These are phyloP conservation scores for Drosophila tropicalis DNA, from an alignment of 1,140 invertebrate species.

Conservation along the genomic window DNA sequence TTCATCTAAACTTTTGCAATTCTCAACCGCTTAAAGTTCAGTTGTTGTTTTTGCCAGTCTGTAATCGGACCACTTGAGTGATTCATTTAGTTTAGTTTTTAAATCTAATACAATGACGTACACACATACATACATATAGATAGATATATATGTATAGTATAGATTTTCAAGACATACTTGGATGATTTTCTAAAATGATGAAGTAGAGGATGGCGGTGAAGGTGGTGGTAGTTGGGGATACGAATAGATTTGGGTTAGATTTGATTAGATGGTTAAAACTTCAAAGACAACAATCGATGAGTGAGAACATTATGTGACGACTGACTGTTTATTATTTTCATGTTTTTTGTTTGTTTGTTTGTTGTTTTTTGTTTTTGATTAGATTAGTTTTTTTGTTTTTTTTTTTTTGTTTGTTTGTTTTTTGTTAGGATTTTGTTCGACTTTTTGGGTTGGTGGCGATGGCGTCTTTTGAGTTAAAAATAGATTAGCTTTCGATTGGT, in stretches of 20 bases:
- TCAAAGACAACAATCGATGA: slow-evolving; percentile 80
- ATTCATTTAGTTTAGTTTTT: not conserved
- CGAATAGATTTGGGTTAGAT: slow-evolving; percentile 9
- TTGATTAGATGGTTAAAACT: slow-evolving; percentile 73
- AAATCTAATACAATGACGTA: slow-evolving; percentile 3
- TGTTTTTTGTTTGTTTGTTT: not conserved
- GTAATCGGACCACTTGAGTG: not conserved
- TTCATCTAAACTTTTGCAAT: slow-evolving; percentile 9
- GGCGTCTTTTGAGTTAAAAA: slow-evolving; percentile 12
- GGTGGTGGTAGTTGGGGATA: slow-evolving; percentile 32
- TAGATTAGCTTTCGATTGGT: slow-evolving; percentile 14
- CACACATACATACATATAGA: slow-evolving; percentile 1
- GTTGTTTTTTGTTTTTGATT: slow-evolving; percentile 36
- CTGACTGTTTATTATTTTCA: slow-evolving; percentile 52
- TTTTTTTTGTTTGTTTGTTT: not conserved
- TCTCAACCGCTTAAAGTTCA: slow-evolving; percentile 13
- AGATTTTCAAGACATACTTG: slow-evolving; percentile 1
- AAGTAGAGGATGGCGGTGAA: slow-evolving; percentile 20
- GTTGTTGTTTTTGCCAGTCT: not conserved
- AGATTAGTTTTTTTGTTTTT: slow-evolving; percentile 17
- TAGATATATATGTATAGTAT: not conserved
- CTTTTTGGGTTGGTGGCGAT: too few relatives aligned
- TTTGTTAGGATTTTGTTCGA: not conserved
- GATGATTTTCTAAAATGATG: slow-evolving; percentile 13
- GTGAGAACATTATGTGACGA: slow-evolving; percentile 69